These are phyloP conservation scores for Frankliniella fusca DNA, from an alignment of 2,888 invertebrate species.

Conservation along the genomic window DNA sequence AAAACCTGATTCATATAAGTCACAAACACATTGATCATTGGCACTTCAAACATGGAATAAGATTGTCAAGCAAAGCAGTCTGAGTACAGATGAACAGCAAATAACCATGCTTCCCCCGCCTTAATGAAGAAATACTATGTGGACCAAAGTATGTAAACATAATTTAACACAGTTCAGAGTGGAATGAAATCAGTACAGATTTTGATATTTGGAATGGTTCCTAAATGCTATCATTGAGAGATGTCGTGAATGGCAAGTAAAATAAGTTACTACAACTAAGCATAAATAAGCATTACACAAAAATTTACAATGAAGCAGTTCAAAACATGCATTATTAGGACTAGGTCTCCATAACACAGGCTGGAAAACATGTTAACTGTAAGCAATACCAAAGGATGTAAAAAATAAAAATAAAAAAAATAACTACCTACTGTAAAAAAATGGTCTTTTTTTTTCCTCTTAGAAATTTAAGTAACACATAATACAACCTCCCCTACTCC, in stretches of 20 bases:
- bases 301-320: neutral
- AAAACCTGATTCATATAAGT: neutral
- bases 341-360: neutral
- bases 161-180: neutral
- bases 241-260: neutral
- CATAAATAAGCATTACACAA: neutral
- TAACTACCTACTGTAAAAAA: neutral
- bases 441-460: neutral
- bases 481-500: too few relatives aligned
- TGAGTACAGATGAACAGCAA: neutral
- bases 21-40: neutral
- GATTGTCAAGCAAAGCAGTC: constrained; percentile 26
- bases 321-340: neutral
- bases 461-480: neutral
- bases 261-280: neutral
- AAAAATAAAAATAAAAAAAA: neutral
- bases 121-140: neutral
- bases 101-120: neutral
- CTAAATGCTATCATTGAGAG: too few relatives aligned
- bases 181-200: neutral
- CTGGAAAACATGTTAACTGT: neutral
- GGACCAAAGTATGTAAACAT: neutral
- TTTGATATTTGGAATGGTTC: too few relatives aligned
- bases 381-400: neutral
- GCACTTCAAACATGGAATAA: constrained; percentile 2